Evolutionary conservation across 1,140 invertebrate species (phyloP).

Genomic region (Acromyrmex echinatior): DNA sequence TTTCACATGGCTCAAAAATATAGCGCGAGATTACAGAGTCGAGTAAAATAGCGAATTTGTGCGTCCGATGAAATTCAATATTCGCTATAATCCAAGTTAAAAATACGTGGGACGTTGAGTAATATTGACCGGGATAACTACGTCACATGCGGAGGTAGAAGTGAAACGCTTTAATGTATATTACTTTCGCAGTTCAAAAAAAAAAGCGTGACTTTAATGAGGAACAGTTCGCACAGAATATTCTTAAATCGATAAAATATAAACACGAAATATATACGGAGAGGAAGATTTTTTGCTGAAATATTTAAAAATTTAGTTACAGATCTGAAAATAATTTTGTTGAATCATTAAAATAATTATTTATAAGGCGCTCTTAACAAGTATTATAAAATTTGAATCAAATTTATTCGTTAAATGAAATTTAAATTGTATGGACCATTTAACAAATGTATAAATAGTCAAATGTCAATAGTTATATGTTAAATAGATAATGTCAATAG

Average conservation of each 20-base stretch:
- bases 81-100: slow-evolving; percentile 28
- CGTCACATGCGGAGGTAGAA: not conserved
- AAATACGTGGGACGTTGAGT: slow-evolving; percentile 10
- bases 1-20: slow-evolving; percentile 55
- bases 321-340: too few species aligned
- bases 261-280: not conserved
- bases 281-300: too few species aligned
- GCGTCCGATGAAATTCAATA: slow-evolving; percentile 26
- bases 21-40: slow-evolving; percentile 37
- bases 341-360: too few species aligned
- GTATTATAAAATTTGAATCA: slow-evolving; percentile 9
- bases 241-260: not conserved
- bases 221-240: not conserved
- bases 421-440: not conserved
- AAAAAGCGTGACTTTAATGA: not conserved
- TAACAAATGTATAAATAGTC: not conserved
- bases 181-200: not conserved
- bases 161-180: not conserved
- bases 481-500: too few species aligned
- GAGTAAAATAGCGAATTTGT: slow-evolving; percentile 40
- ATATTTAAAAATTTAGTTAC: too few species aligned
- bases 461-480: too few species aligned
- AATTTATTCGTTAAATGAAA: not conserved
- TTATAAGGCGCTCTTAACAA: too few species aligned
- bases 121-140: not conserved